phyloP scores from a whole-genome alignment of 2,888 invertebrate species.

The Pseudolycoriella hygida region DNA sequence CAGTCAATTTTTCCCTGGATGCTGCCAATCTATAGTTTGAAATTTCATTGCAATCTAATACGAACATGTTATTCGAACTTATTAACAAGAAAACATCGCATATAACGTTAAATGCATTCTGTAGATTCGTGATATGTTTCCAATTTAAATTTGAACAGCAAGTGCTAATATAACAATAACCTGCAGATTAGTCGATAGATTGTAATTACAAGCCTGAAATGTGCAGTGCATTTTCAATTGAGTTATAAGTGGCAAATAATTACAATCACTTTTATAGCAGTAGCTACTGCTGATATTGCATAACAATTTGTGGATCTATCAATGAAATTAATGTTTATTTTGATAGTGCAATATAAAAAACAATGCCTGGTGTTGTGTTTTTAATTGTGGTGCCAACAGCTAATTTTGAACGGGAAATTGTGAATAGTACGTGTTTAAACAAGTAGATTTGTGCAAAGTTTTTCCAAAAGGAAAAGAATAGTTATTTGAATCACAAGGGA shows the following conservation, averaged over 20 bases:
- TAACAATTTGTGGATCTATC: neutral
- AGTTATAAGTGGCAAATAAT: neutral
- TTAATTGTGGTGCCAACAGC: slow-evolving; percentile 50
- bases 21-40: too few species aligned
- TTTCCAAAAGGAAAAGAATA: too few species aligned
- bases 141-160: neutral
- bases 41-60: too few species aligned
- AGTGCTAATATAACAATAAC: neutral
- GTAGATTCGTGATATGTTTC: neutral
- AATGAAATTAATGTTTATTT: too few species aligned
- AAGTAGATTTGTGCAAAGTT: too few species aligned
- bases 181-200: neutral
- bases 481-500: too few species aligned
- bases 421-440: slow-evolving; percentile 20
- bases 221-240: neutral
- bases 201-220: too few species aligned
- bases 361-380: slow-evolving; percentile 48
- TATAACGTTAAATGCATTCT: too few species aligned
- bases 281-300: neutral
- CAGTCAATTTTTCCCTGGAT: too few species aligned
- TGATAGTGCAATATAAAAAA: neutral
- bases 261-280: neutral
- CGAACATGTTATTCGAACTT: too few species aligned
- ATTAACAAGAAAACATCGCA: too few species aligned
- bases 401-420: slow-evolving; percentile 40